A percentile compares a stretch with the other conserved stretches of the same genome.
These are phyloP conservation scores for Chalcosyrphus nemorum DNA, from an alignment of 2,888 invertebrate species.

Conservation along the genomic window DNA sequence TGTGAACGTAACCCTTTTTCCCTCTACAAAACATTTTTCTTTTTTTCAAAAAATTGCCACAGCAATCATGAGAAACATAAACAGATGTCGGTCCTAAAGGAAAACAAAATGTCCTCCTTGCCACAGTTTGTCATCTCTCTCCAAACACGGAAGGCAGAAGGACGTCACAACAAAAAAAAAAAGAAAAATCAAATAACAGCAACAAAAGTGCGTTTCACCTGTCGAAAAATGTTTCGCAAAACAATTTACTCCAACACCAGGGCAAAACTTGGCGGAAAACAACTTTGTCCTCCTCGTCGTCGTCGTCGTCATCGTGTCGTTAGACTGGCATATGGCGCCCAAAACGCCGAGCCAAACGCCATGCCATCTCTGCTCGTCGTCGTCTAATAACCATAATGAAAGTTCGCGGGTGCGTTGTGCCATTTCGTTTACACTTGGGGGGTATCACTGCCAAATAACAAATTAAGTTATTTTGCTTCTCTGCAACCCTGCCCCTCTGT, in stretches of 20 bases:
- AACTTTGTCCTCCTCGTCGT: slow-evolving; percentile 43
- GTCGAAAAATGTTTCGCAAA: slow-evolving; percentile 60
- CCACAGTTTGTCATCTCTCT: slow-evolving; percentile 51
- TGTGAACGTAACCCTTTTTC: slow-evolving; percentile 40
- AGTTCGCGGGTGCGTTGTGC: slow-evolving; percentile 58
- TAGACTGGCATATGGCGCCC: slow-evolving; percentile 62
- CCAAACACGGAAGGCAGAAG: background rate
- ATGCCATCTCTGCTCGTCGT: background rate
- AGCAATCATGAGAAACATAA: slow-evolving; percentile 64
- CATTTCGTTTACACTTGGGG: slow-evolving; percentile 28
- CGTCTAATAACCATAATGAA: slow-evolving; percentile 63
- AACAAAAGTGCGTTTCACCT: slow-evolving; percentile 65
- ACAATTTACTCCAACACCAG: slow-evolving; percentile 52
- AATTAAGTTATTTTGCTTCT: slow-evolving; percentile 65
- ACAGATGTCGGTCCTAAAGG: slow-evolving; percentile 64
- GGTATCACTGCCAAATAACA: slow-evolving; percentile 68
- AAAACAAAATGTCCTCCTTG: slow-evolving; percentile 56
- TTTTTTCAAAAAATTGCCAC: slow-evolving; percentile 42
- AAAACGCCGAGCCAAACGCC: slow-evolving; percentile 20
- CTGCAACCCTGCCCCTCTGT: background rate
- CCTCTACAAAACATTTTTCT: background rate
- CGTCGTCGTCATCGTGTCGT: slow-evolving; percentile 29
- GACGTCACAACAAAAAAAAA: slow-evolving; percentile 9
- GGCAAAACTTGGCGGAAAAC: slow-evolving; percentile 32
- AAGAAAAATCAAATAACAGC: slow-evolving; percentile 15